Conservation (phyloP, 2,113 vertebrate species). For the Turnix velox region DNA sequence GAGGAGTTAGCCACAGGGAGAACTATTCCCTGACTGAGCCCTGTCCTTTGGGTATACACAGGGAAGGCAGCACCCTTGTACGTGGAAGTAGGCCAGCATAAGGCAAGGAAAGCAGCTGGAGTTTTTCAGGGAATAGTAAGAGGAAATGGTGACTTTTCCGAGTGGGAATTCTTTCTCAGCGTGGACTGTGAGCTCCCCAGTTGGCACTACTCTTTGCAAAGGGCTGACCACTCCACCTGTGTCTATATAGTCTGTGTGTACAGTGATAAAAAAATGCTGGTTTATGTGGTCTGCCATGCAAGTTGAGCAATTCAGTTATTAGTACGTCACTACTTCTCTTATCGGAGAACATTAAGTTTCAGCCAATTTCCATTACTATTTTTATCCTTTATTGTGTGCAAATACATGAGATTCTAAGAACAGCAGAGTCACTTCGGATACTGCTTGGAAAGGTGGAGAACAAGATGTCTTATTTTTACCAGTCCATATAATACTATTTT, state of each 20-base stretch:
- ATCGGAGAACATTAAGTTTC: conserved; percentile 32
- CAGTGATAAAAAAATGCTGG: neutral
- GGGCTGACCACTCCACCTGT: neutral
- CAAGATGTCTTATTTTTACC: neutral
- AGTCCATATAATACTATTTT: neutral
- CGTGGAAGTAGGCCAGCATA: rapidly evolving
- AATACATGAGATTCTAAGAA: conserved; percentile 21
- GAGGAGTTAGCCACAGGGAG: neutral
- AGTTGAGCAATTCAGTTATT: neutral
- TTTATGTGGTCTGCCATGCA: neutral
- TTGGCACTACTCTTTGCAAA: rapidly evolving
- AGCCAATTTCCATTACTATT: conserved; percentile 51
- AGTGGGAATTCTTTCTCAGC: neutral
- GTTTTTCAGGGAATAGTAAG: neutral
- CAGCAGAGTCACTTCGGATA: conserved; percentile 7
- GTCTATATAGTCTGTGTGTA: neutral
- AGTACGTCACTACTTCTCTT: conserved; percentile 32
- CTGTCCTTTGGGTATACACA: neutral
- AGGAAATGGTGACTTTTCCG: neutral
- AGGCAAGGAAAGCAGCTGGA: neutral
- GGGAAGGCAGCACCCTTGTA: rapidly evolving
- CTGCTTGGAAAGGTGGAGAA: neutral
- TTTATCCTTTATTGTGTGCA: conserved; percentile 55
- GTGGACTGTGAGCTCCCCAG: neutral
- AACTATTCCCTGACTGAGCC: neutral